phyloP scores from a whole-genome alignment of 2,888 invertebrate genomes.

The Ormyrus pomaceus region DNA sequence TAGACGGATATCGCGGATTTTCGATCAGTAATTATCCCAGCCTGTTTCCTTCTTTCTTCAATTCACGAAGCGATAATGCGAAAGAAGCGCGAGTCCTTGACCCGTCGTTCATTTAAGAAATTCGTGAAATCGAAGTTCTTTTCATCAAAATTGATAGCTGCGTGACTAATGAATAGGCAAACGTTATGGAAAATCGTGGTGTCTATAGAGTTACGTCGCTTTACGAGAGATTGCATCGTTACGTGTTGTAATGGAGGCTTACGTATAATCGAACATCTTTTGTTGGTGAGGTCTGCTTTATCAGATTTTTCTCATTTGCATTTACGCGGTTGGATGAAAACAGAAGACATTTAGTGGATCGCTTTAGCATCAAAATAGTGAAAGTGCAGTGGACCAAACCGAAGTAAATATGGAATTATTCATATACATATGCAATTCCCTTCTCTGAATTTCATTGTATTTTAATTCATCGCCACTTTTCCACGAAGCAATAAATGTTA shows the following conservation, averaged over 20 bases:
- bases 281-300: constrained; percentile 9
- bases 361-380: too few species aligned
- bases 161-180: constrained; percentile 3
- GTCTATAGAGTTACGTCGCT: constrained; percentile 1
- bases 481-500: too few species aligned
- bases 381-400: too few species aligned
- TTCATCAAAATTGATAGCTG: constrained; percentile 25
- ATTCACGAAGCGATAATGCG: not conserved
- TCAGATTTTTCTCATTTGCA: constrained; percentile 25
- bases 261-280: not conserved
- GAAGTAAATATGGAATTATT: too few species aligned
- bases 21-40: not conserved
- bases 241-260: constrained; percentile 11
- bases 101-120: not conserved
- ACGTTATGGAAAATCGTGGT: constrained; percentile 11
- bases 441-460: too few species aligned
- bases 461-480: too few species aligned
- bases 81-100: constrained; percentile 17
- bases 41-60: not conserved
- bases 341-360: too few species aligned
- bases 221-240: constrained; percentile 29
- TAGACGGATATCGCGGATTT: too few species aligned
- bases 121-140: constrained; percentile 5
- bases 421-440: too few species aligned
- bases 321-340: not conserved